These are phyloP conservation scores for Labroides dimidiatus DNA, from an alignment of 2,797 vertebrate species.

Conservation along the genomic window DNA sequence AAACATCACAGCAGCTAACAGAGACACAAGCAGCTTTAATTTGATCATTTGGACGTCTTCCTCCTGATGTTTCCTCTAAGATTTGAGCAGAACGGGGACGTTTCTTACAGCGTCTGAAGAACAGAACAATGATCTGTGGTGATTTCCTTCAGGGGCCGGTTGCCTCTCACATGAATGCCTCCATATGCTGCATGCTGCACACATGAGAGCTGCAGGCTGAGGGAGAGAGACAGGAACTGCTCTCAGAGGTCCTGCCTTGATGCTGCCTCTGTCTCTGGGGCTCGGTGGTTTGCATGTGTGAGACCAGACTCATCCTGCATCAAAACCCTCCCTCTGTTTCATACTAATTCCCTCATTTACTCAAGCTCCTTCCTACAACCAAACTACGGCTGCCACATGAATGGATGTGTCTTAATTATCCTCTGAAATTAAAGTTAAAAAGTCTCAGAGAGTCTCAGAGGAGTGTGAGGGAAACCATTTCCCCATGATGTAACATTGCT, in stretches of 20 bases:
- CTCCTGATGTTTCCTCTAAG: no score
- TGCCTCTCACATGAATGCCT: slow-evolving; percentile 73
- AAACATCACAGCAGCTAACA: no score
- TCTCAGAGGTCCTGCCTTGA: slow-evolving; percentile 63
- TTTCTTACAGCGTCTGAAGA: slow-evolving; percentile 36
- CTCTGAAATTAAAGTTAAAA: slow-evolving; percentile 7
- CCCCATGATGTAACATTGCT: slow-evolving; percentile 32
- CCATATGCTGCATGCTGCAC: slow-evolving; percentile 80
- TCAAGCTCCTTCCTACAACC: neutral
- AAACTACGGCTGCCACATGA: slow-evolving; percentile 4
- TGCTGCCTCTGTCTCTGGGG: slow-evolving; percentile 61
- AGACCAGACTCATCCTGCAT: slow-evolving; percentile 56
- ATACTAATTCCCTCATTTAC: slow-evolving; percentile 15
- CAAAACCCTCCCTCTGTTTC: slow-evolving; percentile 39
- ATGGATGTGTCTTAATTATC: slow-evolving; percentile 24
- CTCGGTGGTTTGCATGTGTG: slow-evolving; percentile 60
- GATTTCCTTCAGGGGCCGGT: slow-evolving; percentile 51
- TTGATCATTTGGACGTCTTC: neutral
- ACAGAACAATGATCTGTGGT: slow-evolving; percentile 46
- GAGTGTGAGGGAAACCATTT: slow-evolving; percentile 10
- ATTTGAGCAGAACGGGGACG: slow-evolving; percentile 29
- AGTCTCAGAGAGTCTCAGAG: slow-evolving; percentile 16
- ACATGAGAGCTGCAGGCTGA: slow-evolving; percentile 71
- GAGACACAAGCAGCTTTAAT: neutral
- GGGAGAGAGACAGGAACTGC: slow-evolving; percentile 65